Percentiles rank a stretch among this genome's conserved stretches.
These are phyloP conservation scores for Pollenia griseotomentosa DNA, from an alignment of 2,888 invertebrate genomes.

Conservation along the genomic window DNA sequence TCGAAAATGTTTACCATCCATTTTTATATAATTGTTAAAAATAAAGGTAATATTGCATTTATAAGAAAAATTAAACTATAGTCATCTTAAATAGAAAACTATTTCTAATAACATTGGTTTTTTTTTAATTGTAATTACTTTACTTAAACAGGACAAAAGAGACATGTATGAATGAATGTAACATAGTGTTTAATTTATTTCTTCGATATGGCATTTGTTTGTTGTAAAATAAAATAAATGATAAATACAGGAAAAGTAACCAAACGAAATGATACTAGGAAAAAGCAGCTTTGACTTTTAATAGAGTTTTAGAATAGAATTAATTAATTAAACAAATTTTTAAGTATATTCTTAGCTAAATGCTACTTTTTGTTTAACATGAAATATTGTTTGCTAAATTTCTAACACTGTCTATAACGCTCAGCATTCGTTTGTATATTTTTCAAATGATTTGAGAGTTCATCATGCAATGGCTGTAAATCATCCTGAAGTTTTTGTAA, in stretches of 20 bases:
- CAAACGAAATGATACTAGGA: slow-evolving; percentile 10
- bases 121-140: slow-evolving; percentile 46
- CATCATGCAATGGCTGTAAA: slow-evolving; percentile 87
- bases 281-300: slow-evolving; percentile 30
- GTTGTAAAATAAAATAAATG: slow-evolving; percentile 44
- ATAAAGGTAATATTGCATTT: slow-evolving; percentile 61
- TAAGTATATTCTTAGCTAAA: slow-evolving; percentile 31
- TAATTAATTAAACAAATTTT: slow-evolving; percentile 8
- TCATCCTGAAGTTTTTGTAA: slow-evolving; percentile 86
- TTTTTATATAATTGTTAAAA: slow-evolving; percentile 46
- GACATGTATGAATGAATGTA: not conserved
- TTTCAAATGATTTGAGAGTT: slow-evolving; percentile 87
- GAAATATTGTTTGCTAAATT: slow-evolving; percentile 68
- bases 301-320: slow-evolving; percentile 7
- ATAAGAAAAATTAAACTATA: slow-evolving; percentile 67
- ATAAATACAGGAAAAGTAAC: slow-evolving; percentile 42
- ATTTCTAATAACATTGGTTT: slow-evolving; percentile 70
- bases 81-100: slow-evolving; percentile 62
- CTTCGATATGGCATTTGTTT: slow-evolving; percentile 68
- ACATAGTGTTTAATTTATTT: slow-evolving; percentile 45
- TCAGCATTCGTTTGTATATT: slow-evolving; percentile 87
- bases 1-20: slow-evolving; percentile 21
- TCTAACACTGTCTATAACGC: slow-evolving; percentile 86
- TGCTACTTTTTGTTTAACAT: slow-evolving; percentile 18
- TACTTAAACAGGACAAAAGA: slow-evolving; percentile 51